Base-by-base conservation (phyloP, 2,113 vertebrate species). In the Ptilorrhoa leucosticta region DNA sequence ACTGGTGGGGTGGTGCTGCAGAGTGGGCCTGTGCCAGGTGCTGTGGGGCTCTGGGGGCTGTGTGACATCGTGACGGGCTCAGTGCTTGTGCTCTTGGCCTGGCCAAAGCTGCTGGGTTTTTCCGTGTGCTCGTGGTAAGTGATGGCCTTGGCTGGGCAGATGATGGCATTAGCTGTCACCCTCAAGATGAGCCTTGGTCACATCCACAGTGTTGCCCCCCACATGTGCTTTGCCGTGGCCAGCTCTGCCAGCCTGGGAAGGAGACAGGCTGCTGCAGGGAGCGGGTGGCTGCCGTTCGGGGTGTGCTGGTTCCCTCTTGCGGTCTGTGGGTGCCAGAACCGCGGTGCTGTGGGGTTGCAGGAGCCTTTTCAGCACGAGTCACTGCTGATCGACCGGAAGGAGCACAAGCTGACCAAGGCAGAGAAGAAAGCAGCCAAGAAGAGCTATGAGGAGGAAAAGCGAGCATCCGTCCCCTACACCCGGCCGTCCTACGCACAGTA, bases 381-480 rank as follows among this genome's bases (percentile, higher is more conserved):
- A 73, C 97, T 99, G 96, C 98, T 99, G 89, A 98, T 99, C 96
- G 99, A 99, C 96, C 98, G 99, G 47, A 99, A 99, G 97, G 99
- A 99, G 93, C 98, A 99, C 60, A 99, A 99, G 97, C 97, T 99
- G 94, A 99, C 99, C 94, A 99, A 99, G 98, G 99, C 99, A 65
- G 99, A 99, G 98, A 99, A 99, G 97, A 99, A 99, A 97, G 99
- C 99, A 19, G 99, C 99, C 66, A 99, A 99, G 97, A 99, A 99
- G 90, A 99, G 99, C 97, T 99, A 99, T 2, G 99, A 99, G 97
- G 99, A 99, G 83, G 99, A 99, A 97, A 99, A 99, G 78, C 98
- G 99, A 85, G 99, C 99, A 5, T 99, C 99, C 8, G 98, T 99
- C 81, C 99, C 99, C 16, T 99, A 99, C 88, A 99, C 99, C 35